phyloP scores from a whole-genome alignment of 53 echinoderm and acorn worm genomes.

The Echinometra lucunter region DNA sequence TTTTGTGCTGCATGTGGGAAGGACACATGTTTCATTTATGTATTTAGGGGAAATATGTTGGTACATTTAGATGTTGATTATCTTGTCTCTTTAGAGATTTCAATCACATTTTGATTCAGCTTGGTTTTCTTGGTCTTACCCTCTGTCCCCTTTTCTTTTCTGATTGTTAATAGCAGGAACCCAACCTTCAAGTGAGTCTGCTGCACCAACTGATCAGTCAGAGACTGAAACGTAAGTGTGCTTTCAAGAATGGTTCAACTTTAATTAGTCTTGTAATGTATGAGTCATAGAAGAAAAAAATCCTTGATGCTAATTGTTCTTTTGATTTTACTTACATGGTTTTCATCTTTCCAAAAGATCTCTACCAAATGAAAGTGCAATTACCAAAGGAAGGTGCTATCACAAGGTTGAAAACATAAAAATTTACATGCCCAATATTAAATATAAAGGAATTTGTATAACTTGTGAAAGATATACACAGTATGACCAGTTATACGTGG shows the following conservation, averaged over 20 bases:
- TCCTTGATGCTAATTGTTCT: background rate
- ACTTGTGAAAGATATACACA: too few relatives aligned
- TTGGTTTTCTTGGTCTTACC: background rate
- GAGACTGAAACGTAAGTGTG: constrained; percentile 25
- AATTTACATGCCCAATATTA: too few relatives aligned
- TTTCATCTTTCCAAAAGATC: background rate
- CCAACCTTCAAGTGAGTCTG: constrained; percentile 19
- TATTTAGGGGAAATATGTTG: too few relatives aligned
- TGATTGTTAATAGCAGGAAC: background rate
- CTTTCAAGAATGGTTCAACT: background rate
- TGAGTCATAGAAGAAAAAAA: background rate
- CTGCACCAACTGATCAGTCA: background rate
- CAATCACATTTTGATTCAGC: too few relatives aligned
- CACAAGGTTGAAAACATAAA: too few relatives aligned
- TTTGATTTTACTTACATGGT: background rate
- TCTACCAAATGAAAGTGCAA: background rate
- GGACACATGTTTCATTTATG: too few relatives aligned
- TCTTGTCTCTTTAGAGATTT: too few relatives aligned
- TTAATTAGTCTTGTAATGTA: background rate
- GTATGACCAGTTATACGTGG: too few relatives aligned
- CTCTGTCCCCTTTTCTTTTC: background rate
- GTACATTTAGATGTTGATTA: too few relatives aligned
- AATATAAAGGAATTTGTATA: too few relatives aligned
- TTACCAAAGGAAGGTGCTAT: background rate
- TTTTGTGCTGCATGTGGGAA: too few relatives aligned